Percentiles rank a stretch among this genome's conserved stretches.
Evolutionary conservation across 2,113 vertebrate genomes (phyloP).

Genomic region (Brachyistius frenatus): DNA sequence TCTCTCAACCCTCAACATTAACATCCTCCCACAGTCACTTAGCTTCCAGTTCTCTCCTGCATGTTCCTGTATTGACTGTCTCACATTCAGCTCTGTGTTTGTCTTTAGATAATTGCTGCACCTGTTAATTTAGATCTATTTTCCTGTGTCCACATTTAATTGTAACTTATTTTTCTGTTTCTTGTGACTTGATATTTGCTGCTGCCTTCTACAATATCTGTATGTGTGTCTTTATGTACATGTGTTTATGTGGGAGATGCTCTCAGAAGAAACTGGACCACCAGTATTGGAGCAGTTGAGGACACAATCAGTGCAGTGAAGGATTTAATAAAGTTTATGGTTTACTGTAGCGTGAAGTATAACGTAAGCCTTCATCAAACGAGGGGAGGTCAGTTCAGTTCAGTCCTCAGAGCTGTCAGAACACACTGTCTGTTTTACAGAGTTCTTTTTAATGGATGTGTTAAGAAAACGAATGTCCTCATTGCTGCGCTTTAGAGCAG

Average conservation of each 20-base stretch:
- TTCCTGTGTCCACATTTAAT: background rate
- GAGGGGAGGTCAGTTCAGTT: background rate
- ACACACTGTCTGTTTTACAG: background rate
- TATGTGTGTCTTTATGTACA: background rate
- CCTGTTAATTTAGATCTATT: slow-evolving; percentile 24
- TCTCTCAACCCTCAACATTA: slow-evolving; percentile 32
- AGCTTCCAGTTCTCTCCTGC: slow-evolving; percentile 4
- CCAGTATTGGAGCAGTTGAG: background rate
- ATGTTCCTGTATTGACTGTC: slow-evolving; percentile 15
- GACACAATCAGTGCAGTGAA: background rate
- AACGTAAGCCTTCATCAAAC: background rate
- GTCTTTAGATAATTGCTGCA: slow-evolving; percentile 12
- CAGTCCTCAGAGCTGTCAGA: slow-evolving; percentile 13
- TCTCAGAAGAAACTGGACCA: background rate
- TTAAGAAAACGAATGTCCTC: slow-evolving; percentile 27
- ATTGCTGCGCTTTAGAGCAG: slow-evolving; percentile 28
- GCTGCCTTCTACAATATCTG: background rate
- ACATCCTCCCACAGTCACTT: slow-evolving; percentile 29
- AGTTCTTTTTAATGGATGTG: slow-evolving; percentile 33
- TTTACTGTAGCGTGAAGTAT: slow-evolving; percentile 2
- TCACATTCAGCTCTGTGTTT: background rate
- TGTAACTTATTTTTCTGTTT: slow-evolving; percentile 8
- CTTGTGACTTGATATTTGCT: background rate
- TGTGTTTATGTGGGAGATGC: background rate
- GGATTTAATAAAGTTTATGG: slow-evolving; percentile 1